A percentile compares a stretch with the other conserved stretches of the same genome.
Conservation (phyloP, 1,140 invertebrate species). For the Periplaneta americana region DNA sequence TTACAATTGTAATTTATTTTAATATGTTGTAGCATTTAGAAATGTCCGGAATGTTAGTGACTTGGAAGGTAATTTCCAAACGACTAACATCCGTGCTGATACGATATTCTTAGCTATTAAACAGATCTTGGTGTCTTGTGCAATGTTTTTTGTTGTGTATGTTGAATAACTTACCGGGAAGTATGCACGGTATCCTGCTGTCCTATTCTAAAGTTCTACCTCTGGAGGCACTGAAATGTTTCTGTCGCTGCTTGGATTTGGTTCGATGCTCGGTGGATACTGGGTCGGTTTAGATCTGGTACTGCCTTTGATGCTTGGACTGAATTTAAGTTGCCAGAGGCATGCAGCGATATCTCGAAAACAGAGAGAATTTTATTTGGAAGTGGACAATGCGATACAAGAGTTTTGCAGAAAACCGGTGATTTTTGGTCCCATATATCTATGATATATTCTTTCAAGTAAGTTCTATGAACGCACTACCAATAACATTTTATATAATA, state of each 20-base stretch:
- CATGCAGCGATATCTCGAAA: neutral
- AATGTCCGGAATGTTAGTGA: neutral
- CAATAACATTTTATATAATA: neutral
- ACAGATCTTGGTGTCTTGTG: neutral
- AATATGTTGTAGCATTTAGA: neutral
- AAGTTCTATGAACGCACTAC: slow-evolving; percentile 83
- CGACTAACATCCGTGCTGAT: neutral
- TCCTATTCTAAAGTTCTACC: neutral
- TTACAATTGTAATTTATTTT: neutral
- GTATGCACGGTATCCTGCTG: neutral
- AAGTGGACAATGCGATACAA: neutral
- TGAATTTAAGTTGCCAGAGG: neutral
- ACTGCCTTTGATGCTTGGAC: neutral
- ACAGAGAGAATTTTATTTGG: neutral
- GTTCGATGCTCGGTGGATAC: neutral
- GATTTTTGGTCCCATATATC: slow-evolving; percentile 88
- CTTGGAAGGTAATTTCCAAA: slow-evolving; percentile 9
- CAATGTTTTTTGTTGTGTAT: no score
- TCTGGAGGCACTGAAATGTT: neutral
- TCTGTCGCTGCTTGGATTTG: neutral
- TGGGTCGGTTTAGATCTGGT: neutral
- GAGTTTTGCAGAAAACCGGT: slow-evolving; percentile 33
- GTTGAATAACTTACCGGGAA: slow-evolving; percentile 6
- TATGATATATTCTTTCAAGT: slow-evolving; percentile 87
- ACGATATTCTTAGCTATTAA: neutral